These are phyloP conservation scores for Indri indri DNA, from an alignment of 2,113 vertebrate genomes.

Conservation along the genomic window DNA sequence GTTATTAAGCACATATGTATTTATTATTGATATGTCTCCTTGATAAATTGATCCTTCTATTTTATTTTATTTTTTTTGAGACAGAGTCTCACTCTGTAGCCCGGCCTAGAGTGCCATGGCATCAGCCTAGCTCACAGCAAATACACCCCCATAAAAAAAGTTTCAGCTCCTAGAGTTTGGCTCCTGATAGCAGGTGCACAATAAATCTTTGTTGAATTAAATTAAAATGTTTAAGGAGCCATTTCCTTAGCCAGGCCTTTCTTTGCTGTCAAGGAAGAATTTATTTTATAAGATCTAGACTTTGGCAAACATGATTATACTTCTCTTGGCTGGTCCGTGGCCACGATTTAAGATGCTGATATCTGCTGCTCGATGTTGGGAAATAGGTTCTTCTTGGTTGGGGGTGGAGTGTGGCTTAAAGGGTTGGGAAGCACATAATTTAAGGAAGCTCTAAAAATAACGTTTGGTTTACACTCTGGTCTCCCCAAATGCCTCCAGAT, in stretches of 20 bases:
- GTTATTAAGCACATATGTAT: not conserved
- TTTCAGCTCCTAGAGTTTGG: constrained; percentile 18
- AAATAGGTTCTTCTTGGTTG: constrained; percentile 47
- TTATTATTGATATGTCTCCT: not conserved
- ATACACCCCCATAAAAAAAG: not conserved
- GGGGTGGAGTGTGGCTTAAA: not conserved
- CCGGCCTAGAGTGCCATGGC: too few relatives aligned
- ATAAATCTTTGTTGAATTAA: constrained; percentile 75
- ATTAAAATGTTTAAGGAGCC: constrained; percentile 71
- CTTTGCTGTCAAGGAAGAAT: constrained; percentile 72
- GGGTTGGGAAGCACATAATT: not conserved
- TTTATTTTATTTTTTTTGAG: not conserved
- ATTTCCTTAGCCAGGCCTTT: constrained; percentile 61
- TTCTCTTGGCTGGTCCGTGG: constrained; percentile 47
- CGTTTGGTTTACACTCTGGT: not conserved
- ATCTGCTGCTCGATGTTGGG: constrained; percentile 5
- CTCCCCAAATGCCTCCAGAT: not conserved
- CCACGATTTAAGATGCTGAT: constrained; percentile 48
- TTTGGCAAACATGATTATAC: constrained; percentile 54
- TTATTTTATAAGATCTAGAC: constrained; percentile 66
- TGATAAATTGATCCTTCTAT: not conserved
- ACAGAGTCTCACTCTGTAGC: too few relatives aligned
- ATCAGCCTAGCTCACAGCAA: too few relatives aligned
- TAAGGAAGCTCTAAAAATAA: not conserved
- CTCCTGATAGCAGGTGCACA: not conserved